Conservation (phyloP, 2,797 vertebrate species). For the Kryptolebias ocellatus region DNA sequence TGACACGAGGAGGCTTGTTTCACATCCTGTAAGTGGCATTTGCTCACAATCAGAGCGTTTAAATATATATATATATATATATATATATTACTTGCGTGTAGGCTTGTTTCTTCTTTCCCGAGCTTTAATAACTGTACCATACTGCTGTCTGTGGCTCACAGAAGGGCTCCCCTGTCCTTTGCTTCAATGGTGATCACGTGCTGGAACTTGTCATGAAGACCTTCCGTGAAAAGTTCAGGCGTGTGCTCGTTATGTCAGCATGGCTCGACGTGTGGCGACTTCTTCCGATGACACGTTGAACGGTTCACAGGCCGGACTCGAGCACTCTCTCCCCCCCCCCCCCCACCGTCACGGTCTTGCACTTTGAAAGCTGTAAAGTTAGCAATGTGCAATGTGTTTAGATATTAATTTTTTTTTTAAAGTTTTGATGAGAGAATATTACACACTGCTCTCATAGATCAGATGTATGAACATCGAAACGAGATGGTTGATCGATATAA, state of each 20-base stretch:
- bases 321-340: conserved; percentile 58
- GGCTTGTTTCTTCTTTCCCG: background rate
- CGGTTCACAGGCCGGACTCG: conserved; percentile 34
- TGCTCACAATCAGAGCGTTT: too few species aligned
- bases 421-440: conserved; percentile 28
- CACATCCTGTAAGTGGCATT: too few species aligned
- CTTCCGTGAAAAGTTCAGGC: conserved; percentile 37
- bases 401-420: conserved; percentile 42
- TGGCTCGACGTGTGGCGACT: conserved; percentile 50
- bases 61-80: background rate
- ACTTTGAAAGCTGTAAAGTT: conserved; percentile 61
- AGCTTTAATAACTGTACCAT: conserved; percentile 4
- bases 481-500: conserved; percentile 47
- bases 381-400: conserved; percentile 41
- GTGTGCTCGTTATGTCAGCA: conserved; percentile 46
- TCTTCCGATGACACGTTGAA: conserved; percentile 25
- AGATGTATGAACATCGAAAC: conserved; percentile 56
- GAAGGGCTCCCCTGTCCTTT: conserved; percentile 21
- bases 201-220: conserved; percentile 20
- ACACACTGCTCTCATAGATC: conserved; percentile 23
- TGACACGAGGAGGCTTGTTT: too few species aligned
- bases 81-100: background rate
- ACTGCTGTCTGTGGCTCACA: conserved; percentile 60
- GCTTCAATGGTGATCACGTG: conserved; percentile 18
- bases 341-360: conserved; percentile 52